A percentile compares a stretch with the other conserved stretches of the same genome.
Conservation (phyloP, 2,113 vertebrate genomes). For the Microtus ochrogaster region DNA sequence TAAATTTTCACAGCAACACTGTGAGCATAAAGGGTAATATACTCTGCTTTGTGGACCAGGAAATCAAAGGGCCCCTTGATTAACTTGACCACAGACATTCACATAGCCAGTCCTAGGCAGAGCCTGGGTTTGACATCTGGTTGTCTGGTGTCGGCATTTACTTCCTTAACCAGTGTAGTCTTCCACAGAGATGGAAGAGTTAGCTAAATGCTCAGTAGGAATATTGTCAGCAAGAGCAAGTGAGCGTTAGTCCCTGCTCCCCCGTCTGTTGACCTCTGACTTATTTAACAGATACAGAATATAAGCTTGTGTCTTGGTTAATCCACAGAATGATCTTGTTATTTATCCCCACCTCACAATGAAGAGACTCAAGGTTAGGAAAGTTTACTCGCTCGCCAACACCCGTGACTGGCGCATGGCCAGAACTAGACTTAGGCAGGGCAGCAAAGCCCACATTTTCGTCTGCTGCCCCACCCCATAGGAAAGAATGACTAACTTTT, state of each 20-base stretch:
- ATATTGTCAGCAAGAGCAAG: not conserved
- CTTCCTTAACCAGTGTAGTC: not conserved
- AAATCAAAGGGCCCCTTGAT: not conserved
- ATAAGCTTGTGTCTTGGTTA: not conserved
- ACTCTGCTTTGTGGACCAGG: not conserved
- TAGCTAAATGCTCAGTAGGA: not conserved
- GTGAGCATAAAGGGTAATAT: not conserved
- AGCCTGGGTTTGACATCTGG: not conserved
- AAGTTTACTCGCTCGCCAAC: not conserved
- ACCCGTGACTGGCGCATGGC: not conserved
- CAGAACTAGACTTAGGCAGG: not conserved
- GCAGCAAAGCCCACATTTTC: not conserved
- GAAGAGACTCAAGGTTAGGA: not conserved
- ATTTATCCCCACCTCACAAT: not conserved
- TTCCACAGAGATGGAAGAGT: not conserved
- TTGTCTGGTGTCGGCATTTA: not conserved
- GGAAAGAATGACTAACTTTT: constrained; percentile 5
- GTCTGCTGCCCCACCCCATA: not conserved
- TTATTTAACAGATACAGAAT: not conserved
- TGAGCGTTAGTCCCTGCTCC: not conserved
- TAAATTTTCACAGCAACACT: not conserved
- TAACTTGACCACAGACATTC: not conserved
- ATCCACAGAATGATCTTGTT: not conserved
- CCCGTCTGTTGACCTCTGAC: not conserved
- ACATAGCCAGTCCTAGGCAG: not conserved